phyloP scores from a whole-genome alignment of 2,797 vertebrate species.

The Lophotriccus pileatus region DNA sequence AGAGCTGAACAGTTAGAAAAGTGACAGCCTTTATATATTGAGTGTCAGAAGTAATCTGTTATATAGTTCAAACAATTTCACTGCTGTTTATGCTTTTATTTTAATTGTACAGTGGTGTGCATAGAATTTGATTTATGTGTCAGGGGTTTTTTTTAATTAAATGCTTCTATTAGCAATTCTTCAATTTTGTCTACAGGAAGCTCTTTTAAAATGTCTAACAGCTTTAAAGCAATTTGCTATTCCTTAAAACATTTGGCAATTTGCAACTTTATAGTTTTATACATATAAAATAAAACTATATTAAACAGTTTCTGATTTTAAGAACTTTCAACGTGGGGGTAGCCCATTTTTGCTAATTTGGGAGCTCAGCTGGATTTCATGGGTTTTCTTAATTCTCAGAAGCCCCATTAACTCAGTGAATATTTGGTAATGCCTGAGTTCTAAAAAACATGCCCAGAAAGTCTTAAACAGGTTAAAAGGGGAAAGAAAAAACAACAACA shows the following conservation, averaged over 20 bases:
- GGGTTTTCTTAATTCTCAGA: background rate
- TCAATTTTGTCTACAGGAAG: background rate
- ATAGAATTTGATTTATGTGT: background rate
- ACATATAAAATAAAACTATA: background rate
- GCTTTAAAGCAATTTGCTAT: background rate
- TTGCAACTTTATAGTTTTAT: background rate
- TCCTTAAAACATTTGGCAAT: background rate
- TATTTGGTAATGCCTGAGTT: background rate
- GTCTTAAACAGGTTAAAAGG: background rate
- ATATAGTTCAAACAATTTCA: background rate
- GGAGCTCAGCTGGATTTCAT: background rate
- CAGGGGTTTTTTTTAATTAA: background rate
- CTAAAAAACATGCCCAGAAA: background rate
- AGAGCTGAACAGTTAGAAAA: conserved; percentile 31
- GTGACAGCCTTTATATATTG: background rate
- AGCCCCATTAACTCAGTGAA: background rate
- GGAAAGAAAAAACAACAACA: background rate
- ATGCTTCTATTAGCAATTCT: background rate
- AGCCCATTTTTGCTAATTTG: background rate
- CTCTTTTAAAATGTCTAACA: background rate
- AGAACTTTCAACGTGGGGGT: background rate
- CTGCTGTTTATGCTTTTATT: conserved; percentile 25
- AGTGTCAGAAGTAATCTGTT: conserved; percentile 18
- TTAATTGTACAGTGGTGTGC: background rate
- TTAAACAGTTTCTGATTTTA: background rate